Evolutionary conservation across 2,888 invertebrate species (phyloP).

Genomic region (Drosophila cracens): DNA sequence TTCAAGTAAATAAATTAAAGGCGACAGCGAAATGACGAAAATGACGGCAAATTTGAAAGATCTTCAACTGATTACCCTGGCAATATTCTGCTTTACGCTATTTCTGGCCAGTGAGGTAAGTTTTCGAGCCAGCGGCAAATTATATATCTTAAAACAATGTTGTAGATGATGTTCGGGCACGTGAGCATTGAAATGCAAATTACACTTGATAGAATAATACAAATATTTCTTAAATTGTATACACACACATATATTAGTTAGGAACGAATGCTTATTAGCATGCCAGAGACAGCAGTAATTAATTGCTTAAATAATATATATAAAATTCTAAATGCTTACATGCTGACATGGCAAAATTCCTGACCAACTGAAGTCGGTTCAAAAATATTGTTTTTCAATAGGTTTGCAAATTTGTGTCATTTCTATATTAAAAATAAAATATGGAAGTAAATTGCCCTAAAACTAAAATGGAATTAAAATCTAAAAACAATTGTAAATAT

Average conservation of each 20-base stretch:
- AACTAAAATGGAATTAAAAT: neutral
- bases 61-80: slow-evolving; percentile 56
- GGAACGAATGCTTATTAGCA: slow-evolving; percentile 52
- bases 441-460: neutral
- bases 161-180: slow-evolving; percentile 37
- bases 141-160: slow-evolving; percentile 17
- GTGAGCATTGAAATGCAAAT: slow-evolving; percentile 72
- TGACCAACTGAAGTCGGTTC: neutral
- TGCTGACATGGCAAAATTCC: slow-evolving; percentile 1
- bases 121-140: slow-evolving; percentile 25
- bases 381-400: neutral
- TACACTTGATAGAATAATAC: slow-evolving; percentile 47
- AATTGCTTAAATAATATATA: slow-evolving; percentile 50
- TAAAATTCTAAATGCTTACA: slow-evolving; percentile 6
- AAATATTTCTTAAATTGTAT: slow-evolving; percentile 35
- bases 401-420: neutral
- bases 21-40: slow-evolving; percentile 33
- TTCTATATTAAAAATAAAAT: neutral
- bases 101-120: slow-evolving; percentile 72
- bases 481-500: neutral
- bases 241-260: neutral
- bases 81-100: slow-evolving; percentile 65
- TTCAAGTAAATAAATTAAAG: slow-evolving; percentile 14
- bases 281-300: slow-evolving; percentile 51
- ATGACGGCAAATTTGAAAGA: slow-evolving; percentile 51